phyloP scores from a whole-genome alignment of 1,140 invertebrate genomes.

The Metopolophium dirhodum region DNA sequence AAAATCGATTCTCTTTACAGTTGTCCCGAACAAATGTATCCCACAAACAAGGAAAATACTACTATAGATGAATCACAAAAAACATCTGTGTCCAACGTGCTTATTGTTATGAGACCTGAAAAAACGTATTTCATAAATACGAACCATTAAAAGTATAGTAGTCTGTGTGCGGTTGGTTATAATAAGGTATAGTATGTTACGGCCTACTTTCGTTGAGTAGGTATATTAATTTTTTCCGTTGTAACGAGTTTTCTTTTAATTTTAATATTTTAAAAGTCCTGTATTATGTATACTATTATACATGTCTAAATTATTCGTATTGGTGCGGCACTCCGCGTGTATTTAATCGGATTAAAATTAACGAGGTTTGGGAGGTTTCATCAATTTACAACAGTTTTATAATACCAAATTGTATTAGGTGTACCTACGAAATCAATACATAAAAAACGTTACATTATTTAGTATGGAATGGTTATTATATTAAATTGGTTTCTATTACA shows the following conservation, averaged over 20 bases:
- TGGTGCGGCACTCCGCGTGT: background rate
- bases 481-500: background rate
- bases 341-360: constrained; percentile 1
- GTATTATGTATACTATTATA: background rate
- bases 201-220: constrained; percentile 10
- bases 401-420: background rate
- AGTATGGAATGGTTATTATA: background rate
- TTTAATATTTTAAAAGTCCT: background rate
- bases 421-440: background rate
- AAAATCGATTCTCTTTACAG: background rate
- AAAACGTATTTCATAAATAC: constrained; percentile 28
- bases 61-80: constrained; percentile 18
- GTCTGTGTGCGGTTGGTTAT: background rate
- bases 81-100: background rate
- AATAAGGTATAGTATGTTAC: constrained; percentile 7
- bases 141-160: constrained; percentile 26
- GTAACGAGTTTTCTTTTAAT: background rate
- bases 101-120: constrained; percentile 35
- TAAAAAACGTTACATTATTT: background rate
- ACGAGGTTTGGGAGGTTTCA: background rate
- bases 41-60: background rate
- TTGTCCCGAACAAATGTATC: background rate
- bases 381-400: background rate
- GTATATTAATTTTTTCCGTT: background rate
- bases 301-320: background rate